phyloP scores from a whole-genome alignment of 2,797 vertebrate species.

The Calcarius lapponicus region DNA sequence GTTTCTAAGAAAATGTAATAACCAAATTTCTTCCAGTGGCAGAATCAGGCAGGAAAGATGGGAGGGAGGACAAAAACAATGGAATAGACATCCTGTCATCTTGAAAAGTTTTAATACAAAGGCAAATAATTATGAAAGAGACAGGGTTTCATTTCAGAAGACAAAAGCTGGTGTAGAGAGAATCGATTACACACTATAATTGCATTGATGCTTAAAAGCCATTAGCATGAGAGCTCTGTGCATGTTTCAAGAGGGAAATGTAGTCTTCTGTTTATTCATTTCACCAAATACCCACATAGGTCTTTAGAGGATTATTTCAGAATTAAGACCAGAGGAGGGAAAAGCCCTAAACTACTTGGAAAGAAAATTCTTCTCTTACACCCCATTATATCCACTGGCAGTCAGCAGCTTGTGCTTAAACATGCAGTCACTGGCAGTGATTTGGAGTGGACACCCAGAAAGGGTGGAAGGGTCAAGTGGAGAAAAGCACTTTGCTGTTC shows the following conservation, averaged over 20 bases:
- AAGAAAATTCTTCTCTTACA: background rate
- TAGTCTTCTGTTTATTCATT: conserved; percentile 31
- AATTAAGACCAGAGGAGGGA: conserved; percentile 16
- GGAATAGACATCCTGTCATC: background rate
- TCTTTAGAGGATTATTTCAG: conserved; percentile 18
- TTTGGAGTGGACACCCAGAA: background rate
- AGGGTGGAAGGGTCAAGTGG: background rate
- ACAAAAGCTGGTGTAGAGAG: background rate
- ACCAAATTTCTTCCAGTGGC: background rate
- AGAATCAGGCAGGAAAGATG: background rate
- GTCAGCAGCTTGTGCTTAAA: conserved; percentile 4
- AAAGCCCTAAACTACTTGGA: background rate
- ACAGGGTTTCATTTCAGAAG: conserved; percentile 15
- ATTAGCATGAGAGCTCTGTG: conserved; percentile 13
- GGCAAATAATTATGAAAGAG: background rate
- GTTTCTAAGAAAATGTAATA: background rate
- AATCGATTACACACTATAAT: conserved; percentile 41
- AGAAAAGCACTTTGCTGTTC: background rate
- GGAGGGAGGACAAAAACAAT: background rate
- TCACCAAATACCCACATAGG: background rate
- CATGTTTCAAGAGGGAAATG: background rate
- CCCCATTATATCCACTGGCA: background rate
- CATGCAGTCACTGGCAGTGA: background rate
- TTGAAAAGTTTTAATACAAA: conserved; percentile 11
- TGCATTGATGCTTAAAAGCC: conserved; percentile 32